phyloP scores from a whole-genome alignment of 2,113 vertebrate species.

The Pipra filicauda region DNA sequence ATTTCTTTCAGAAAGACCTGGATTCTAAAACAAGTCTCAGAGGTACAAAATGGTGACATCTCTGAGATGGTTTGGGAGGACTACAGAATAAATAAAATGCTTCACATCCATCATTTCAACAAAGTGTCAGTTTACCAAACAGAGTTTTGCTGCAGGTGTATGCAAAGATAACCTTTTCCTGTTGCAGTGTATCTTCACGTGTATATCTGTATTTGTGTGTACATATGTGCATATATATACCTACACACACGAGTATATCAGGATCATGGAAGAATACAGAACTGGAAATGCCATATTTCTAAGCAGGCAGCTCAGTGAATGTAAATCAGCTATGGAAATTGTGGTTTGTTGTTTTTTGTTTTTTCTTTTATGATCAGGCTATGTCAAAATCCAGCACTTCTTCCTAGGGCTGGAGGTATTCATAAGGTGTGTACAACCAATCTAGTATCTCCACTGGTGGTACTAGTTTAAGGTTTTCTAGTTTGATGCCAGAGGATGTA shows the following conservation, averaged over 20 bases:
- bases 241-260: neutral
- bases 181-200: neutral
- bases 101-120: neutral
- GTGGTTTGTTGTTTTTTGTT: no score
- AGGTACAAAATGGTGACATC: neutral
- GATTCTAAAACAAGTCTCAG: neutral
- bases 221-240: rapidly evolving
- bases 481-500: neutral
- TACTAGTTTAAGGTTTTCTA: neutral
- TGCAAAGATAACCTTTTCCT: neutral
- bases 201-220: rapidly evolving
- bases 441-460: neutral
- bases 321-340: neutral
- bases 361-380: neutral
- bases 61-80: neutral
- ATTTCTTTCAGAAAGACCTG: neutral
- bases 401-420: neutral
- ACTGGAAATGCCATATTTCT: neutral
- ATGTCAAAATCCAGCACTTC: neutral
- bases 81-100: neutral
- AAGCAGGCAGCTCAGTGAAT: neutral
- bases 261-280: neutral
- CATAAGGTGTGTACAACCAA: neutral
- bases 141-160: neutral
- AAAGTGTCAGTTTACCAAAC: neutral